Conservation (phyloP, 2,797 vertebrate species). For the Phataginus tricuspis region DNA sequence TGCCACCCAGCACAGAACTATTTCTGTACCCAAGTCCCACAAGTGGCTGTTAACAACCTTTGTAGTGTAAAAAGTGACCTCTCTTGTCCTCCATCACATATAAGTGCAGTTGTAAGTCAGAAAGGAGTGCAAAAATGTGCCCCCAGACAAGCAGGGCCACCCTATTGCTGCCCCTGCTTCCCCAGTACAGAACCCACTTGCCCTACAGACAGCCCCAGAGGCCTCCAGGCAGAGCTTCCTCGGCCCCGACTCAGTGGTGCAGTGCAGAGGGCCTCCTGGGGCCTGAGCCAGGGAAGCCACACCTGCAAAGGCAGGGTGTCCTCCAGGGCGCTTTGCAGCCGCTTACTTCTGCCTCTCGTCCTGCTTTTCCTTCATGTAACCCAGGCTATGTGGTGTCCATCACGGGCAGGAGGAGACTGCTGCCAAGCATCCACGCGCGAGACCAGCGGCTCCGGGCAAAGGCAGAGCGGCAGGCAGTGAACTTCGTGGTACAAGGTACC, state of each 20-base stretch:
- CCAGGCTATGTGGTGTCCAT: slow-evolving; percentile 93
- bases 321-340: accelerated
- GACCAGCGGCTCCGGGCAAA: slow-evolving; percentile 91
- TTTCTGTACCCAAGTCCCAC: not conserved
- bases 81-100: not conserved
- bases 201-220: accelerated
- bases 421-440: slow-evolving; percentile 89
- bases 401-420: slow-evolving; percentile 92
- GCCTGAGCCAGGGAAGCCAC: accelerated
- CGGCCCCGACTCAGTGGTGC: accelerated
- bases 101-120: not conserved
- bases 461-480: slow-evolving; percentile 95
- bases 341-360: accelerated
- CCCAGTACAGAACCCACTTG: accelerated
- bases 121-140: not conserved
- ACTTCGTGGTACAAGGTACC: slow-evolving; percentile 96
- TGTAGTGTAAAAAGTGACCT: not conserved
- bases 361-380: slow-evolving; percentile 30
- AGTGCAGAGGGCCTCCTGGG: not conserved
- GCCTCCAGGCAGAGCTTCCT: not conserved
- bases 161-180: accelerated
- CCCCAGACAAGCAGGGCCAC: not conserved
- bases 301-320: not conserved
- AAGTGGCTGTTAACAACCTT: not conserved
- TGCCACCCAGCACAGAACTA: not conserved